These are phyloP conservation scores for Ondatra zibethicus DNA, from an alignment of 2,113 vertebrate genomes.

Conservation along the genomic window DNA sequence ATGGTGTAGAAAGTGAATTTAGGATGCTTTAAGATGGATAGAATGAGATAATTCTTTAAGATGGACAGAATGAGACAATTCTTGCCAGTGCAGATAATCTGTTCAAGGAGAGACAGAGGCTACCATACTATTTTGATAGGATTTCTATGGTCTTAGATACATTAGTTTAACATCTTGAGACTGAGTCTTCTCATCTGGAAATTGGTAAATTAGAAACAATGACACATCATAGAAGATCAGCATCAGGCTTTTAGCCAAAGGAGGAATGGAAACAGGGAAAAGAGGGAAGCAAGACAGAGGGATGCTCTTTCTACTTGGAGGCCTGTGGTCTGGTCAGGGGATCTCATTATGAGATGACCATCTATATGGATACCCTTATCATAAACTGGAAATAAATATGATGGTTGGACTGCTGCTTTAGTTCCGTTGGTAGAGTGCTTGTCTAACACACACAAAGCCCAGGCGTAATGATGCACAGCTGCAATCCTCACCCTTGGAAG, in stretches of 20 bases:
- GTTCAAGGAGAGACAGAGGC: not conserved
- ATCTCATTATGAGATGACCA: not conserved
- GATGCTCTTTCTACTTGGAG: not conserved
- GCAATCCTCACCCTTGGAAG: not conserved
- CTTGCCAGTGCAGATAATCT: not conserved
- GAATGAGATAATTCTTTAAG: not conserved
- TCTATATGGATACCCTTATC: not conserved
- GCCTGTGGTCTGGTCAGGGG: not conserved
- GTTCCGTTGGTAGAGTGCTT: not conserved
- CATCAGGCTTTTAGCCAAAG: too few relatives aligned
- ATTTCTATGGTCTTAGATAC: not conserved
- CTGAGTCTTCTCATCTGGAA: not conserved
- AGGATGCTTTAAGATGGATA: not conserved
- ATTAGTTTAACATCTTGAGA: not conserved
- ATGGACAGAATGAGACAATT: not conserved
- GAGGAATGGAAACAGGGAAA: too few relatives aligned
- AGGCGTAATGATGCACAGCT: not conserved
- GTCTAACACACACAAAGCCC: not conserved
- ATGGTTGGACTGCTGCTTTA: too few relatives aligned
- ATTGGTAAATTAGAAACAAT: not conserved
- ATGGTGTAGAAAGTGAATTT: not conserved
- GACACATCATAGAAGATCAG: too few relatives aligned
- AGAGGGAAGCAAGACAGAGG: too few relatives aligned
- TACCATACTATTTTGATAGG: not conserved
- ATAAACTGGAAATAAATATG: not conserved